Conservation (phyloP, 2,797 vertebrate species). For the Lagodon rhomboides region DNA sequence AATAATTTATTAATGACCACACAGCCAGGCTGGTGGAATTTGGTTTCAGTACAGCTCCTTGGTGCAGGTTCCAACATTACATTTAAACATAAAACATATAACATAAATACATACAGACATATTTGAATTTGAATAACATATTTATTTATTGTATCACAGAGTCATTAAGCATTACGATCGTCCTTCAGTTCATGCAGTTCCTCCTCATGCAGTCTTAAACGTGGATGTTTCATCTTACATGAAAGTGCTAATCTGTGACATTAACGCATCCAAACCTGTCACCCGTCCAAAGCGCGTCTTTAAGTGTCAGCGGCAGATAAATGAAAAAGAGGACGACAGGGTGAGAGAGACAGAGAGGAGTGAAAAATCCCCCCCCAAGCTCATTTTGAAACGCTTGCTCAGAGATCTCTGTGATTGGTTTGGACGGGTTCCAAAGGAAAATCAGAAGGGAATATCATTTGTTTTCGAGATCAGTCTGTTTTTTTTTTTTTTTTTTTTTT, state of each 20-base stretch:
- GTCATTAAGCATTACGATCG: background rate
- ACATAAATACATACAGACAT: too few species aligned
- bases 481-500: conserved; percentile 71
- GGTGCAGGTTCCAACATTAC: too few species aligned
- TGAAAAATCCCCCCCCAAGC: conserved; percentile 43
- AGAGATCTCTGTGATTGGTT: conserved; percentile 59
- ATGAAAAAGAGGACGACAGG: conserved; percentile 45
- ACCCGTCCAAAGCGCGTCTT: conserved; percentile 4
- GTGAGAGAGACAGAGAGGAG: conserved; percentile 10
- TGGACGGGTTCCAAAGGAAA: conserved; percentile 76
- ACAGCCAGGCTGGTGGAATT: too few species aligned
- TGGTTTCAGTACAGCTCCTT: too few species aligned
- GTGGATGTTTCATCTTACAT: background rate
- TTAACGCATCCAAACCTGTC: conserved; percentile 10
- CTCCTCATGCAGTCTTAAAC: background rate
- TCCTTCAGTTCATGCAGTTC: background rate
- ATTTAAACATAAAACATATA: too few species aligned
- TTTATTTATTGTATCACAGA: background rate
- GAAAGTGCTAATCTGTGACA: background rate
- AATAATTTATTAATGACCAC: too few species aligned
- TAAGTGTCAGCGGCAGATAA: conserved; percentile 44
- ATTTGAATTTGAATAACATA: background rate
- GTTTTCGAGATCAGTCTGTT: conserved; percentile 63
- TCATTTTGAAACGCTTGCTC: conserved; percentile 54
- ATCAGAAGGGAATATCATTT: conserved; percentile 72